Conservation (phyloP, 2,113 vertebrate species). For the Jacana jacana region DNA sequence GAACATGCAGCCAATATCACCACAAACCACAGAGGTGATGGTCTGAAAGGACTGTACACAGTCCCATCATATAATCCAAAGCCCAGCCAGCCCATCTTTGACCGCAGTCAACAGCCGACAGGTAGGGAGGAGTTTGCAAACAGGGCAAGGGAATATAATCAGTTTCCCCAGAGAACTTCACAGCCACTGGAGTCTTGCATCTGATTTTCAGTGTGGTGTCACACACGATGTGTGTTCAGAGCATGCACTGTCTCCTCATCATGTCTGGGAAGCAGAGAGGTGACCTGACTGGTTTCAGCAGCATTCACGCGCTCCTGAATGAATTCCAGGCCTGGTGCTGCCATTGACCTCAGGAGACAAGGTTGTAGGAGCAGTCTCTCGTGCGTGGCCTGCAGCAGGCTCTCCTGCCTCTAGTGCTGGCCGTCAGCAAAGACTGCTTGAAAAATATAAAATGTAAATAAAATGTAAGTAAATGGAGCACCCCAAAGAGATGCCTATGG, state of each 20-base stretch:
- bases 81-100: not conserved
- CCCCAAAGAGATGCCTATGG: not conserved
- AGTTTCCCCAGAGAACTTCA: not conserved
- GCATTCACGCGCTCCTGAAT: not conserved
- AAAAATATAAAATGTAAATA: not conserved
- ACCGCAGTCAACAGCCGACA: not conserved
- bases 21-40: not conserved
- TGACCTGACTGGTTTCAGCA: not conserved
- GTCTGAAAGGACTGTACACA: not conserved
- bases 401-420: not conserved
- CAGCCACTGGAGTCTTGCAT: not conserved
- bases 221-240: not conserved
- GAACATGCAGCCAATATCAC: accelerated
- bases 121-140: not conserved
- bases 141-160: not conserved
- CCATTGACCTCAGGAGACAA: not conserved
- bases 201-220: not conserved
- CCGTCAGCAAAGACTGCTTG: not conserved
- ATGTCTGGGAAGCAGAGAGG: not conserved
- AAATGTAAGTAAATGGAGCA: not conserved
- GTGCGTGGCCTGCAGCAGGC: not conserved
- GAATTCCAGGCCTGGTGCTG: not conserved
- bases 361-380: not conserved
- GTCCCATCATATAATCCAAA: not conserved
- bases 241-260: not conserved